Evolutionary conservation across 2,797 vertebrate species (phyloP).

Genomic region (Megalops cyprinoides): DNA sequence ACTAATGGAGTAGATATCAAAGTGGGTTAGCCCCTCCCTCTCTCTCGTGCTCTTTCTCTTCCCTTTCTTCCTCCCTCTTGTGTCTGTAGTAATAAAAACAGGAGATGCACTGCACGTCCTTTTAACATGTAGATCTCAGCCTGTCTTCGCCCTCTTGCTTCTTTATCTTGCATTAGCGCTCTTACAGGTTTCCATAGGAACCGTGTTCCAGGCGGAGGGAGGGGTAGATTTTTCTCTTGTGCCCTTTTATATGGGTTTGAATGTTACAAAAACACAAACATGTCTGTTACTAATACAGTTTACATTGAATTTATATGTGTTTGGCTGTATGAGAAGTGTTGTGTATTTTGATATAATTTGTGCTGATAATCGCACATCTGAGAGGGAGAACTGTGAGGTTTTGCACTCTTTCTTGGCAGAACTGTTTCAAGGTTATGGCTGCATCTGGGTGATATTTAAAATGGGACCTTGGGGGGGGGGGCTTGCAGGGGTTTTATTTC

Average conservation of each 20-base stretch:
- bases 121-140: constrained; percentile 19
- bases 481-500: background rate
- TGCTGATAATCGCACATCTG: constrained; percentile 21
- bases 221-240: background rate
- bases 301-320: constrained; percentile 10
- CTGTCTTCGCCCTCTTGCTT: constrained; percentile 18
- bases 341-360: constrained; percentile 29
- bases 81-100: background rate
- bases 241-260: constrained; percentile 12
- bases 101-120: background rate
- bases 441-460: background rate
- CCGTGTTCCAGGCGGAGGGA: constrained; percentile 10
- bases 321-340: constrained; percentile 21
- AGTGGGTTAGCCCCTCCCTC: too few species aligned
- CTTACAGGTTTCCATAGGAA: constrained; percentile 50
- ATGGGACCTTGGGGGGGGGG: background rate
- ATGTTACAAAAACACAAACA: too few species aligned
- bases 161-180: constrained; percentile 12
- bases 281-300: too few species aligned
- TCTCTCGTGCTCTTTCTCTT: background rate
- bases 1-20: background rate
- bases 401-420: background rate
- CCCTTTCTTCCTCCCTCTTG: background rate
- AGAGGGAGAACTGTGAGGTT: background rate
- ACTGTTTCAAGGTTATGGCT: background rate